Evolutionary conservation across 2,797 vertebrate species (phyloP).

Genomic region (Antennarius maculatus): DNA sequence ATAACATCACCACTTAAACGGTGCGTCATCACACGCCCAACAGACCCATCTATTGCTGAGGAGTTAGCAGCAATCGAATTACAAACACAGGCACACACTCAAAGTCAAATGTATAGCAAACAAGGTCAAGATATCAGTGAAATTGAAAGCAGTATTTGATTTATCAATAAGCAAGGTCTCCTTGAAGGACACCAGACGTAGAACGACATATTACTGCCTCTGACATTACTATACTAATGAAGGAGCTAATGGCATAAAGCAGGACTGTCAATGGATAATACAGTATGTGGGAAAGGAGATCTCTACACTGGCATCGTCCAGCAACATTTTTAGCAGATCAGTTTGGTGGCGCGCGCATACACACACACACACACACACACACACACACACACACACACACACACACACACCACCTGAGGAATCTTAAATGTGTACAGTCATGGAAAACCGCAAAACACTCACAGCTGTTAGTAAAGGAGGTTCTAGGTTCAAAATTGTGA

Average conservation of each 20-base stretch:
- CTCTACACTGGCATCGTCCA: constrained; percentile 3
- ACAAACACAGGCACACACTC: constrained; percentile 15
- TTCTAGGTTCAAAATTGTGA: constrained; percentile 7
- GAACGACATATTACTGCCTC: constrained; percentile 5
- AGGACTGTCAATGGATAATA: constrained; percentile 5
- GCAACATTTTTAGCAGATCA: too few relatives aligned
- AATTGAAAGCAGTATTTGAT: not conserved
- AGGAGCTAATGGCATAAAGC: constrained; percentile 3
- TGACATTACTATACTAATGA: not conserved
- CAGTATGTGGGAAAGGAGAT: constrained; percentile 38
- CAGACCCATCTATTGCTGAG: constrained; percentile 6
- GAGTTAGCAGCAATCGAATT: constrained; percentile 6
- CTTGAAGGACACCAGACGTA: constrained; percentile 16
- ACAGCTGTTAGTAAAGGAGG: constrained; percentile 8
- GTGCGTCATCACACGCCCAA: constrained; percentile 13
- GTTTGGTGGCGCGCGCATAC: too few relatives aligned
- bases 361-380: too few relatives aligned
- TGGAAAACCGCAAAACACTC: constrained; percentile 3
- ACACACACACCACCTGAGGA: constrained; percentile 24
- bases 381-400: not conserved
- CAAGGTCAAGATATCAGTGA: not conserved
- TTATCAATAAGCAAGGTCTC: constrained; percentile 3
- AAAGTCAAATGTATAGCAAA: not conserved
- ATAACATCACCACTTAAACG: constrained; percentile 27
- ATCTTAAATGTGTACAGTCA: constrained; percentile 6